Evolutionary conservation across 1,140 invertebrate species (phyloP).

Genomic region (Tetramorium alpestre): DNA sequence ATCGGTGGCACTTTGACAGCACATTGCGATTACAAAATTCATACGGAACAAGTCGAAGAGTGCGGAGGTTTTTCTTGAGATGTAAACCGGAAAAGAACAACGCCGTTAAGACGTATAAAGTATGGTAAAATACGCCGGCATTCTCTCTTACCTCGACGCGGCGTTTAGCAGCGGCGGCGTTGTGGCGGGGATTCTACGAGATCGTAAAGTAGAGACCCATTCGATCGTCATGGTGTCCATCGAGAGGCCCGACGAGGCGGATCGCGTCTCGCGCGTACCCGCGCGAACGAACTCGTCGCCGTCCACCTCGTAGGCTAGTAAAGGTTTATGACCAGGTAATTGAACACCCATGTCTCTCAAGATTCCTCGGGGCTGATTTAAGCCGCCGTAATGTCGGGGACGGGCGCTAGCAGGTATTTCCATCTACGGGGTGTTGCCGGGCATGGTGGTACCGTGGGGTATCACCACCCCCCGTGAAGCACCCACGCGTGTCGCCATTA

Average conservation of each 20-base stretch:
- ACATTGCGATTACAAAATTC: background rate
- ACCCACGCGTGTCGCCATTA: conserved; percentile 66
- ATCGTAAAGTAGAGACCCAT: conserved; percentile 72
- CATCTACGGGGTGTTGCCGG: conserved; percentile 66
- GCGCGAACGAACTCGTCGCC: conserved; percentile 71
- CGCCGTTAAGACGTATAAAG: conserved; percentile 66
- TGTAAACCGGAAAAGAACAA: background rate
- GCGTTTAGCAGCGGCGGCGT: conserved; percentile 59
- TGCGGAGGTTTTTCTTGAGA: background rate
- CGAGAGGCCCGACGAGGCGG: conserved; percentile 58
- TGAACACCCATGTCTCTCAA: conserved; percentile 78
- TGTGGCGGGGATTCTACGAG: conserved; percentile 68
- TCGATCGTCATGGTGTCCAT: conserved; percentile 72
- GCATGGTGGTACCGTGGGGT: conserved; percentile 53
- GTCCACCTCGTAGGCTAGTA: conserved; percentile 73
- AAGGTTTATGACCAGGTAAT: conserved; percentile 80
- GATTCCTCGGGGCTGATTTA: conserved; percentile 78
- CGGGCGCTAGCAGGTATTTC: conserved; percentile 70
- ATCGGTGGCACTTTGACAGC: background rate
- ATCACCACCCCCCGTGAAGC: conserved; percentile 70
- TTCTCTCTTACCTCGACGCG: conserved; percentile 65
- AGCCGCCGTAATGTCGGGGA: conserved; percentile 74
- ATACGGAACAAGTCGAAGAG: background rate
- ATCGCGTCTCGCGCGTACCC: conserved; percentile 60
- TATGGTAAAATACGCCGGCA: conserved; percentile 63